These are phyloP conservation scores for Acanthisitta chloris DNA, from an alignment of 2,113 vertebrate species.

Conservation along the genomic window DNA sequence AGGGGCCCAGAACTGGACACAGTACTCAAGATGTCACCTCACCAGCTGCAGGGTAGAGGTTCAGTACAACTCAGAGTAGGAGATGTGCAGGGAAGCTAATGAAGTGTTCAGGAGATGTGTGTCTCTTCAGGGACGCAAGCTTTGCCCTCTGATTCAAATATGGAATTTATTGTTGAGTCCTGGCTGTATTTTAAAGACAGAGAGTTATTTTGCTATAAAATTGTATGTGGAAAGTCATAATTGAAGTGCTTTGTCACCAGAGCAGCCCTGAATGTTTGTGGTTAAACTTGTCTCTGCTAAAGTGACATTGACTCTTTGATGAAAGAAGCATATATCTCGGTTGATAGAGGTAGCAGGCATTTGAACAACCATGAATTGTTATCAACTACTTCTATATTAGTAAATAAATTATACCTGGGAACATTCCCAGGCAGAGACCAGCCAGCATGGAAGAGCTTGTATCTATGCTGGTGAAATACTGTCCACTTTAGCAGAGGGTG, in stretches of 20 bases:
- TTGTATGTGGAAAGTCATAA: neutral
- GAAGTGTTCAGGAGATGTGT: neutral
- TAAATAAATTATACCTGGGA: neutral
- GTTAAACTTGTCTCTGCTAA: neutral
- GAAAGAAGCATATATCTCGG: neutral
- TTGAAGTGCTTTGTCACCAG: neutral
- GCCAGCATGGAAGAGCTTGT: neutral
- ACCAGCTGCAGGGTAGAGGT: too few relatives aligned
- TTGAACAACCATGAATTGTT: neutral
- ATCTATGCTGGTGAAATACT: neutral
- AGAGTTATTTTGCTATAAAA: neutral
- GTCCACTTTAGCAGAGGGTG: neutral
- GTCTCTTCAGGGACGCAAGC: neutral
- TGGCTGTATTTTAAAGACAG: neutral
- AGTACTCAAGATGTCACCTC: too few relatives aligned
- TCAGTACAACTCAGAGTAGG: neutral
- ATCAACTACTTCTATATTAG: neutral
- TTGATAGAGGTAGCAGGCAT: neutral
- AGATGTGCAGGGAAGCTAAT: neutral
- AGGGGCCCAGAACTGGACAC: too few relatives aligned
- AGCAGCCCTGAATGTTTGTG: neutral
- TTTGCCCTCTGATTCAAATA: neutral
- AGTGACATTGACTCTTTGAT: neutral
- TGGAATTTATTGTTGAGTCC: neutral
- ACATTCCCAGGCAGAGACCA: neutral